Evolutionary conservation across 2,797 vertebrate genomes (phyloP), one percentile per base, ranked within the genome.

Genomic region (Acipenser ruthenus): DNA sequence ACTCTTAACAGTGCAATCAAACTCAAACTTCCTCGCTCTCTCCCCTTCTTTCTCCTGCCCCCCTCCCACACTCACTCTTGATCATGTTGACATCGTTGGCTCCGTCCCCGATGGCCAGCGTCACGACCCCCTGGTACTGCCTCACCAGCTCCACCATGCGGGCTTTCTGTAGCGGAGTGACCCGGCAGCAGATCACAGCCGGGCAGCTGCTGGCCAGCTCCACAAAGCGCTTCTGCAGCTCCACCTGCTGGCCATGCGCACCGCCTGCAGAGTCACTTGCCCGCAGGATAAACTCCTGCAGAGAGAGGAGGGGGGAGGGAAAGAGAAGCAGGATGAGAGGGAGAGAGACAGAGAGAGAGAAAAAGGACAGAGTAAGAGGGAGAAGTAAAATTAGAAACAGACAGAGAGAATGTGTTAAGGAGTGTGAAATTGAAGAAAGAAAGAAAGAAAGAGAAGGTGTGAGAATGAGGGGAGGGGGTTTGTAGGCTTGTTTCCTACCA

Each of bases 41-140:
- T 8, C 13, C 37, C 37, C 4, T 8, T 52, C 63, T 7, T 53
- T 13, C 37, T 60, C 5, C n/a, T 52, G 64, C 60, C 62, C 47
- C 7, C n/a, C 37, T 51, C 49, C 51, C 50, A 9, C 4, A 77
- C 93, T 93, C 79, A 98, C 96, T 97, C 80, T 98, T 98, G 74
- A 98, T 96, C 96, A 99, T 98, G 86, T 95, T 98, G 52, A 98
- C 89, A 0, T 99, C 96, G 0, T 99, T 98, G 82, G 95, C 94
- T 0, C 96, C 96, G 0, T 99, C 96, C 6, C 96, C 95, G 0
- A 98, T 94, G 65, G 92, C 92, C 86, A 99, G 75, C 0, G 93
- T 96, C 77, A 93, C 73, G 0, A 75, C 87, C 0, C 76, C 66
- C 69, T 87, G 89, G 86, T 96, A 83, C 60, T 90, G 94, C 83